phyloP scores from a whole-genome alignment of 2,888 invertebrate species.

The Lumbricus terrestris region DNA sequence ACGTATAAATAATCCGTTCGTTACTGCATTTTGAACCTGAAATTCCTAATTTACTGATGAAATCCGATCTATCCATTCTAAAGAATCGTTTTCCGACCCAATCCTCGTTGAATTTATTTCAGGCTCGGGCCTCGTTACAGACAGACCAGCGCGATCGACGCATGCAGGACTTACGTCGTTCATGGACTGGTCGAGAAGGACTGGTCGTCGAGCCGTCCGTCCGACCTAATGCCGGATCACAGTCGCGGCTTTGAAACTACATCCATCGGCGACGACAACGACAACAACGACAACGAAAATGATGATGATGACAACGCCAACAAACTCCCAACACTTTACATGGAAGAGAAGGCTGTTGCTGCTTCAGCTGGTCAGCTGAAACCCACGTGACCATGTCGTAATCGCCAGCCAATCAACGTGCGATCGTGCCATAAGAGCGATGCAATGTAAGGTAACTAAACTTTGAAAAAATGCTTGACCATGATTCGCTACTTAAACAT shows the following conservation, averaged over 20 bases:
- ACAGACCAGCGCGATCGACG: neutral
- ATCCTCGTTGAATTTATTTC: neutral
- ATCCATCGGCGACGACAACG: neutral
- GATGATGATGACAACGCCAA: neutral
- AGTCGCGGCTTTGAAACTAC: neutral
- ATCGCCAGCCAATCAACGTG: conserved; percentile 3
- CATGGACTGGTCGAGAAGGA: neutral
- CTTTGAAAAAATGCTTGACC: too few relatives aligned
- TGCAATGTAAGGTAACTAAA: too few relatives aligned
- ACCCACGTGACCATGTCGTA: conserved; percentile 3
- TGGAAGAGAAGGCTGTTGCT: neutral
- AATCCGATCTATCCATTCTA: neutral
- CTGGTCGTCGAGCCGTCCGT: neutral
- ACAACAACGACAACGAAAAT: neutral
- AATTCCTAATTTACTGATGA: neutral
- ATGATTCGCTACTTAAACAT: too few relatives aligned
- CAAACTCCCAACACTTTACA: neutral
- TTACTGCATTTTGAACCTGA: neutral
- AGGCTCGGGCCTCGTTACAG: neutral
- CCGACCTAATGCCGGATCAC: neutral
- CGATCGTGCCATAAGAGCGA: neutral
- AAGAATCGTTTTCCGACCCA: neutral
- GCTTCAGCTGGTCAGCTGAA: neutral
- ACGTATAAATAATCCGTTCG: neutral
- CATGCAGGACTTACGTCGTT: conserved; percentile 3